phyloP scores from a whole-genome alignment of 2,797 vertebrate genomes.

The Erpetoichthys calabaricus region DNA sequence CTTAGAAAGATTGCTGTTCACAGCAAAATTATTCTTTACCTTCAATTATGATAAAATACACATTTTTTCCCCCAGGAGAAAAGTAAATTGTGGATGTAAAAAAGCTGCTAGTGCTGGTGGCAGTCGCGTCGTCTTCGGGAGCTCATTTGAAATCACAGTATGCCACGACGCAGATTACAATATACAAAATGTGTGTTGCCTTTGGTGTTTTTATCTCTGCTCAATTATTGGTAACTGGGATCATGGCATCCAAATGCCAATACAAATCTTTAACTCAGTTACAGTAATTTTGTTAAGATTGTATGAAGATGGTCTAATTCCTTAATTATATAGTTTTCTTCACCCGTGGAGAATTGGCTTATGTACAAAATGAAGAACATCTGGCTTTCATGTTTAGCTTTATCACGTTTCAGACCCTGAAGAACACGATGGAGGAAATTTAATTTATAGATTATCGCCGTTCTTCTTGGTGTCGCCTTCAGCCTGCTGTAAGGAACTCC shows the following conservation, averaged over 20 bases:
- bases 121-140: no score
- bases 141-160: no score
- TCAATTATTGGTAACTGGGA: neutral
- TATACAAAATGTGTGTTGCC: neutral
- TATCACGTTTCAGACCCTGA: slow-evolving; percentile 18
- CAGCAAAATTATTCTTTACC: no score
- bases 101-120: no score
- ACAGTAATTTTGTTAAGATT: neutral
- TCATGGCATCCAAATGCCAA: neutral
- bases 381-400: slow-evolving; percentile 15
- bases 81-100: no score
- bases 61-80: no score
- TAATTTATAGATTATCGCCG: slow-evolving; percentile 18
- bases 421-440: slow-evolving; percentile 20
- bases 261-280: neutral
- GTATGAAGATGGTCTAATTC: neutral
- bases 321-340: slow-evolving; percentile 4
- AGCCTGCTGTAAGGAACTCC: slow-evolving; percentile 8
- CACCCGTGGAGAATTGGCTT: neutral
- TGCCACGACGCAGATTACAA: no score
- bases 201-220: neutral
- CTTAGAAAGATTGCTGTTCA: no score
- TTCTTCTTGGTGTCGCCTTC: slow-evolving; percentile 1
- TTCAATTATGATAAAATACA: no score
- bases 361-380: slow-evolving; percentile 12